Evolutionary conservation across 2,113 vertebrate species (phyloP), one percentile per base, ranked within the genome.

Genomic region (Phasianus colchicus): DNA sequence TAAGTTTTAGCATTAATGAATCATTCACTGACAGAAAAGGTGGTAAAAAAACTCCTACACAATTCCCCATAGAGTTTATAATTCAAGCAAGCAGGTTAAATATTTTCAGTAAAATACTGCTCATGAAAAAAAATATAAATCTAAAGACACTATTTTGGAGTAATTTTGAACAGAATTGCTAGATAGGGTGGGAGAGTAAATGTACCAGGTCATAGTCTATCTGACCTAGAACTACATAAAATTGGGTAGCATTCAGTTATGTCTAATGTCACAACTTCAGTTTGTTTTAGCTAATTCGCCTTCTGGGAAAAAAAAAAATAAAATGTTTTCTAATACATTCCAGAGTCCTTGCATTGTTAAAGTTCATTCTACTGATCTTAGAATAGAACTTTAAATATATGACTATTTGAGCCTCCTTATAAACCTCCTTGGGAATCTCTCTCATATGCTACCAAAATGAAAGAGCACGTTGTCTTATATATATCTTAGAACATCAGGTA

Each of bases 241-340:
- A 97, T 52, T 89, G 74, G 65, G 84, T 88, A 96, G 84, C 76
- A 82, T 96, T 96, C 95, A 97, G 42, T 91, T 95, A 95, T 93
- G 89, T 92, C 95, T 95, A 96, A 96, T 88, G 90, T 96, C 89
- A 96, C 86, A 92, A 84, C 88, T 97, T 98, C 96, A 97, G 89
- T 95, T 97, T 97, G n/a, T 66, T 98, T 98, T 97, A 96, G 87
- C 88, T 97, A 95, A 96, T 97, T 98, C 97, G 91, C 84, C 90
- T 92, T 93, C 86, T 92, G 92, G 90, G 83, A 6, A 22, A 48
- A 48, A 48, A 48, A 48, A 48, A 43, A 18, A n/a, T n/a, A 79
- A 91, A 95, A 95, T 74, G 61, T 96, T 97, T 97, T 96, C 92
- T 89, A 97, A 93, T 92, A 71, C 84, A 95, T 97, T 97, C 94